Evolutionary conservation across 2,888 invertebrate species (phyloP).

Genomic region (Allacma fusca): DNA sequence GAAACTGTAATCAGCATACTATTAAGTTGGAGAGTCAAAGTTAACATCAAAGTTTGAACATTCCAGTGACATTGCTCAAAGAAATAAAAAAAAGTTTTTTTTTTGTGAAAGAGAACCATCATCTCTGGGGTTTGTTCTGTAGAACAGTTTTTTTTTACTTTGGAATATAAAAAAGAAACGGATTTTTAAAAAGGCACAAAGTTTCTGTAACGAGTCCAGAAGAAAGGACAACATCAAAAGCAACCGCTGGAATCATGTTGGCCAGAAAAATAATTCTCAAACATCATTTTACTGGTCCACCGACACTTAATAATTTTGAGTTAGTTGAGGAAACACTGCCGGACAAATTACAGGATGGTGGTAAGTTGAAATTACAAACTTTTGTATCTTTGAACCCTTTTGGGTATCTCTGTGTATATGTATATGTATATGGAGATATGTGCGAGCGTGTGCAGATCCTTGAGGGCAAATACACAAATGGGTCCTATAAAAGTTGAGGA

Average conservation of each 20-base stretch:
- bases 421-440: background rate
- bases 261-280: slow-evolving; percentile 73
- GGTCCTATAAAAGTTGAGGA: background rate
- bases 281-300: slow-evolving; percentile 74
- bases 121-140: too few species aligned
- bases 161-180: too few species aligned
- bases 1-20: too few species aligned
- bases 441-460: background rate
- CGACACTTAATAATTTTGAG: slow-evolving; percentile 73
- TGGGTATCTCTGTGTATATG: background rate
- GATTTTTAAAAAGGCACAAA: too few species aligned
- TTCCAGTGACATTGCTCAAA: too few species aligned
- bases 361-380: slow-evolving; percentile 65
- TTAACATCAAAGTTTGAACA: too few species aligned
- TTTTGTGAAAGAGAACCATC: too few species aligned
- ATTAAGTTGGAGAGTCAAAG: too few species aligned
- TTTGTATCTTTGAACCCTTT: background rate
- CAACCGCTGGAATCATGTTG: slow-evolving; percentile 44
- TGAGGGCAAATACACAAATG: slow-evolving; percentile 17
- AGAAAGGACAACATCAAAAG: too few species aligned
- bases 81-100: too few species aligned
- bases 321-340: slow-evolving; percentile 75
- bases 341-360: slow-evolving; percentile 72
- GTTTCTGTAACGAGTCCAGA: too few species aligned
- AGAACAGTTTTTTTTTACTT: too few species aligned